These are phyloP conservation scores for Leptura quadrifasciata DNA, from an alignment of 2,888 invertebrate species.

Conservation along the genomic window DNA sequence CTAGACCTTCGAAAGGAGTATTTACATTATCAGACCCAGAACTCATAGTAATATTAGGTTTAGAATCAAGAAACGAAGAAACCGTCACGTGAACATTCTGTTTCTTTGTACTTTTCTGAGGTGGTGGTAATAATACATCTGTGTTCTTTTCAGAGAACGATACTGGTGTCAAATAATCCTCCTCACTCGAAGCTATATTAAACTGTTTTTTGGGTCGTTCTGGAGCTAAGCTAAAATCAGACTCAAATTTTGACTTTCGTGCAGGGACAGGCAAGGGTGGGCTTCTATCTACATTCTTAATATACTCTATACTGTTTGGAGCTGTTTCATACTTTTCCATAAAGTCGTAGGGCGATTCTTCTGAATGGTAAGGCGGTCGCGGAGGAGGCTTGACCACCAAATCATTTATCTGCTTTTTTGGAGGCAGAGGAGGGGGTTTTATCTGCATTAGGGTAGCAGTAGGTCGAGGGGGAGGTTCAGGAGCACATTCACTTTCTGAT, in stretches of 20 bases:
- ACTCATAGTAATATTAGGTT: conserved; percentile 63
- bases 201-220: conserved; percentile 71
- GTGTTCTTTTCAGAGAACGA: conserved; percentile 51
- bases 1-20: conserved; percentile 75
- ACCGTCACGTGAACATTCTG: conserved; percentile 53
- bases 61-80: conserved; percentile 62
- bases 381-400: conserved; percentile 80
- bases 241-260: conserved; percentile 75
- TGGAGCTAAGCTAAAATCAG: conserved; percentile 72
- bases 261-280: conserved; percentile 80
- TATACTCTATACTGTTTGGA: conserved; percentile 62
- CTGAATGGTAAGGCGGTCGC: conserved; percentile 77
- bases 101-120: conserved; percentile 69
- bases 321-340: conserved; percentile 74
- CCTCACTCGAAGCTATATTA: conserved; percentile 70
- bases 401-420: conserved; percentile 80
- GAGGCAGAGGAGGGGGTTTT: conserved; percentile 84
- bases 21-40: conserved; percentile 65
- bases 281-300: conserved; percentile 69
- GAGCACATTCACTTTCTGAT: conserved; percentile 74
- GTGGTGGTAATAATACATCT: conserved; percentile 75
- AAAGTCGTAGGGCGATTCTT: conserved; percentile 77
- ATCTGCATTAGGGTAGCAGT: conserved; percentile 78
- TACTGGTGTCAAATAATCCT: conserved; percentile 83
- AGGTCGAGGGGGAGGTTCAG: conserved; percentile 82